These are phyloP conservation scores for Lepidurus couesii DNA, from an alignment of 1,140 invertebrate genomes.

Conservation along the genomic window DNA sequence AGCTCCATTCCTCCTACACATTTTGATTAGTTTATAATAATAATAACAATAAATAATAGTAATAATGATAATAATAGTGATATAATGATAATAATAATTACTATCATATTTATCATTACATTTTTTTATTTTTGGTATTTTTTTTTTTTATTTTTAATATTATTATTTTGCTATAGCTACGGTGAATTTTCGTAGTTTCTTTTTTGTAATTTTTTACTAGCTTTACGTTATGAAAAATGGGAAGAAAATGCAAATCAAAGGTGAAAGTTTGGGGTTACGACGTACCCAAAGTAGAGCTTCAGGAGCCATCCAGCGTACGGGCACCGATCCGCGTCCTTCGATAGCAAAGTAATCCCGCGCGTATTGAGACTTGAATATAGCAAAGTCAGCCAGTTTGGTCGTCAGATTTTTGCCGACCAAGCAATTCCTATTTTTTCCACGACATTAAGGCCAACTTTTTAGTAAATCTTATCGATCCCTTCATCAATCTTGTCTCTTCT, in stretches of 20 bases:
- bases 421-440: conserved; percentile 60
- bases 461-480: background rate
- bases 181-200: background rate
- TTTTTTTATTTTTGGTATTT: too few relatives aligned
- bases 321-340: conserved; percentile 69
- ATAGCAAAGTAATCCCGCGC: conserved; percentile 75
- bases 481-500: conserved; percentile 1
- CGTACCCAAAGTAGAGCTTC: conserved; percentile 71
- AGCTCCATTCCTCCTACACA: conserved; percentile 61
- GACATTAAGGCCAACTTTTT: background rate
- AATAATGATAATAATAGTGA: too few relatives aligned
- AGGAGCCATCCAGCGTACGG: conserved; percentile 85
- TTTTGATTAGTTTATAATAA: background rate
- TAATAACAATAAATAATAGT: background rate
- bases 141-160: too few relatives aligned
- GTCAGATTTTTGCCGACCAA: conserved; percentile 75
- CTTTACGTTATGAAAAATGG: conserved; percentile 12
- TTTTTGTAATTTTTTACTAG: background rate
- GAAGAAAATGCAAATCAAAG: background rate
- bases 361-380: conserved; percentile 81
- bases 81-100: too few relatives aligned
- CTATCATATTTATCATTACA: too few relatives aligned
- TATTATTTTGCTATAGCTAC: too few relatives aligned
- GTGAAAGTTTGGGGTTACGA: conserved; percentile 27
- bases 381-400: conserved; percentile 87